Conservation (phyloP, 2,888 invertebrate species). For the Phaedon cochleariae region DNA sequence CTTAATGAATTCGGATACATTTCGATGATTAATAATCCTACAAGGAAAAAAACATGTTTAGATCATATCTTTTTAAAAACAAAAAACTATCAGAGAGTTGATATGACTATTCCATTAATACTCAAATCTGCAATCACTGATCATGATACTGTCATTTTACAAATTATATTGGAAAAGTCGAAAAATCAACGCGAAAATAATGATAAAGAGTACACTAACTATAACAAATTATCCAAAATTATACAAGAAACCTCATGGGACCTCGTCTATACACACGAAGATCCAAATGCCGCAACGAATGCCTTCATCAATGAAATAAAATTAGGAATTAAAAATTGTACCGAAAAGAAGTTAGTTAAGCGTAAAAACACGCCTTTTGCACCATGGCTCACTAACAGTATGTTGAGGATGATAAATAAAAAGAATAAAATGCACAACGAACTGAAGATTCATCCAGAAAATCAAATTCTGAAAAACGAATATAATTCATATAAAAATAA, state of each 20-base stretch:
- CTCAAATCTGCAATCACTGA: neutral
- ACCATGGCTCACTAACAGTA: too few relatives aligned
- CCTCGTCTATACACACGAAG: neutral
- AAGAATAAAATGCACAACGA: neutral
- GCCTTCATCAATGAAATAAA: too few relatives aligned
- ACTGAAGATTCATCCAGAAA: neutral
- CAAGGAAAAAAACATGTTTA: neutral
- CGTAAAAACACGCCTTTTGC: too few relatives aligned
- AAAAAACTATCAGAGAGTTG: too few relatives aligned
- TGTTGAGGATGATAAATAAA: too few relatives aligned
- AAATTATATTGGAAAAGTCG: neutral
- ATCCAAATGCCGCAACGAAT: neutral
- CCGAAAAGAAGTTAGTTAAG: too few relatives aligned
- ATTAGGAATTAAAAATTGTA: too few relatives aligned
- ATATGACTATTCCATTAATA: neutral
- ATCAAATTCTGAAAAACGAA: too few relatives aligned
- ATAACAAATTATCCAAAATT: neutral
- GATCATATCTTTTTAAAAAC: neutral
- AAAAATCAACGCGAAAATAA: neutral
- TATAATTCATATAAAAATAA: too few relatives aligned
- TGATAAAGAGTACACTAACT: constrained; percentile 5
- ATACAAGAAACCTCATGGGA: neutral
- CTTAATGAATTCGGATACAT: too few relatives aligned
- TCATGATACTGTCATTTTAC: neutral
- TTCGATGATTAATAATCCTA: neutral